Evolutionary conservation across 2,113 vertebrate species (phyloP).

Genomic region (Indri indri): DNA sequence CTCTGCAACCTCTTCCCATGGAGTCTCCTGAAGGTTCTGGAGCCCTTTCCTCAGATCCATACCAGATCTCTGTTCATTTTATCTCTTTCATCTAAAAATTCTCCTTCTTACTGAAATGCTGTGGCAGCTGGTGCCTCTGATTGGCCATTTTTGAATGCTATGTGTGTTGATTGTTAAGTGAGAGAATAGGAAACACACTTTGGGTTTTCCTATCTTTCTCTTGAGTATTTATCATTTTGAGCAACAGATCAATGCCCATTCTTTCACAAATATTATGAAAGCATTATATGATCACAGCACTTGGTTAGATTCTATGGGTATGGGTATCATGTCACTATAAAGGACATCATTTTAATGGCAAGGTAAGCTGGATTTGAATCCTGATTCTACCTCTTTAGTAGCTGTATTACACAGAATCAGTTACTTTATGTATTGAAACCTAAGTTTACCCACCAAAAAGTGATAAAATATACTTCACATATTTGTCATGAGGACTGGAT

Average conservation of each 20-base stretch:
- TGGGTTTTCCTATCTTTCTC: not conserved
- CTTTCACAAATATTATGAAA: slow-evolving; percentile 13
- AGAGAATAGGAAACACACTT: not conserved
- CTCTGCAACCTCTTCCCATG: no score
- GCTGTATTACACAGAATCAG: not conserved
- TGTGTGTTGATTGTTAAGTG: not conserved
- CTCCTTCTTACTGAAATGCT: no score
- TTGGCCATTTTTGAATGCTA: no score
- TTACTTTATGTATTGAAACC: not conserved
- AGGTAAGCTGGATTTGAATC: not conserved
- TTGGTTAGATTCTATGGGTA: not conserved
- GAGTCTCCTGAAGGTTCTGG: no score
- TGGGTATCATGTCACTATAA: not conserved
- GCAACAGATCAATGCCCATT: not conserved
- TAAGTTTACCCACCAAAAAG: slow-evolving; percentile 31
- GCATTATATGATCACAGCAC: not conserved
- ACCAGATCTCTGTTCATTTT: no score
- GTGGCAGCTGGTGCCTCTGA: no score
- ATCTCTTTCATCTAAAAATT: no score
- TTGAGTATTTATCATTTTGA: slow-evolving; percentile 17
- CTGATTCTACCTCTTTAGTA: not conserved
- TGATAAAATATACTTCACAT: not conserved
- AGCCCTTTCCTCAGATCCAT: no score
- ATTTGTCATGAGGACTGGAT: not conserved
- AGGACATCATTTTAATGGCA: not conserved